Conservation (phyloP, 1,140 invertebrate genomes). For the Galleria mellonella region DNA sequence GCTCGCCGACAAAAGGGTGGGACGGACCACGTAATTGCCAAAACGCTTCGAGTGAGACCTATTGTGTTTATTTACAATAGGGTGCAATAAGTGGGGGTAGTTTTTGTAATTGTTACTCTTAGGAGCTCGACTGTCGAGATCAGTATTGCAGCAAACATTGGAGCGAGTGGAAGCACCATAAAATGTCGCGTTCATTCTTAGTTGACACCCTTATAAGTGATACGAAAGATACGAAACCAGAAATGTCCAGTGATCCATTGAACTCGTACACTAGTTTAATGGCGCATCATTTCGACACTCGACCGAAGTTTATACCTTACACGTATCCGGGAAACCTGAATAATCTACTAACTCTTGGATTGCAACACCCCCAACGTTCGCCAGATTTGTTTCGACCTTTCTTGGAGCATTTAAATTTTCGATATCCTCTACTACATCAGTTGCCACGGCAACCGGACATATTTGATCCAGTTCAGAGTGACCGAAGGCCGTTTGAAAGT, state of each 20-base stretch:
- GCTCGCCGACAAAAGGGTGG: constrained; percentile 68
- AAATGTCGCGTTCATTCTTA: constrained; percentile 84
- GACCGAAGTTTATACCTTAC: constrained; percentile 75
- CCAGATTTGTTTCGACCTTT: constrained; percentile 66
- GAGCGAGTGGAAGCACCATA: constrained; percentile 19
- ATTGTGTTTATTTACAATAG: constrained; percentile 69
- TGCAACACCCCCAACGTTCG: constrained; percentile 76
- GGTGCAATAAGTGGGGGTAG: constrained; percentile 68
- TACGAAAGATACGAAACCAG: constrained; percentile 66
- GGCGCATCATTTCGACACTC: constrained; percentile 44
- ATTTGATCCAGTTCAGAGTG: constrained; percentile 30
- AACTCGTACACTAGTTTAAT: constrained; percentile 47
- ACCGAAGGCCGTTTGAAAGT: constrained; percentile 29
- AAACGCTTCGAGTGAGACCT: constrained; percentile 67
- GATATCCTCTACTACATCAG: constrained; percentile 52
- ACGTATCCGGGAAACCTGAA: constrained; percentile 77
- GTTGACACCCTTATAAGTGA: constrained; percentile 84
- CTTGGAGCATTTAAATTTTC: constrained; percentile 57
- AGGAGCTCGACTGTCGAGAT: constrained; percentile 38
- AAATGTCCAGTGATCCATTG: constrained; percentile 45
- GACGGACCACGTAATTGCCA: constrained; percentile 69
- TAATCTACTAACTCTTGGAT: constrained; percentile 76
- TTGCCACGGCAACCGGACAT: constrained; percentile 45
- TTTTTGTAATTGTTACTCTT: constrained; percentile 71
- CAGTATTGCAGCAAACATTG: constrained; percentile 39